Evolutionary conservation across 2,888 invertebrate species (phyloP), one percentile per base, ranked within the genome.

Genomic region (Pelosia muscerda): DNA sequence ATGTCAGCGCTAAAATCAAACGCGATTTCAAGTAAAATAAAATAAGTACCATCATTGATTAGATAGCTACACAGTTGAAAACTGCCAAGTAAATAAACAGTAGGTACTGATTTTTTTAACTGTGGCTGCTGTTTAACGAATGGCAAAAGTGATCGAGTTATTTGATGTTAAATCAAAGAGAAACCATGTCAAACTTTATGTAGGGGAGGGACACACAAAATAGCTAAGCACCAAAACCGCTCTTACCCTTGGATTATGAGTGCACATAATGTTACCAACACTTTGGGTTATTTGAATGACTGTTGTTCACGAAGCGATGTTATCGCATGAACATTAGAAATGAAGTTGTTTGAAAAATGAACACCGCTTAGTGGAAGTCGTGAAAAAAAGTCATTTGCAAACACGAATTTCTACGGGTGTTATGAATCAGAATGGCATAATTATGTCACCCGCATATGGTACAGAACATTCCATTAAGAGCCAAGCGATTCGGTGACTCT

Each of bases 121-220:
- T 56, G 65, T 42, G 57, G 42, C 49, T 67, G 57, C 62, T 58
- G 66, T 26, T 11, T 54, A n/a, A 53, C 63, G 68, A 8, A 62
- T 53, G 57, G 64, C 68, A 15, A 58, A 66, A 56, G 65, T 70
- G 61, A 38, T 67, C 62, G 53, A 65, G 75, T 73, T 68, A 78
- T 82, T 80, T 81, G 76, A 70, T 76, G 67, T 73, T 70, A 75
- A 75, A 77, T 82, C 83, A 81, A 81, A 81, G 77, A 25, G 62
- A 61, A 60, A 56, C 79, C 75, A 76, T 75, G 73, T 73, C 75
- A 73, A 75, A 77, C 68, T 74, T 71, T 72, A 28, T 68, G 69
- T 58, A 31, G 68, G 69, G 68, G 55, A 69, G 54, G 38, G 28
- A 56, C 61, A 61, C n/a, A 57, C 62, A 58, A 74, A 74, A 77